Conservation (phyloP, 2,888 invertebrate genomes). For the Panopea generosa region DNA sequence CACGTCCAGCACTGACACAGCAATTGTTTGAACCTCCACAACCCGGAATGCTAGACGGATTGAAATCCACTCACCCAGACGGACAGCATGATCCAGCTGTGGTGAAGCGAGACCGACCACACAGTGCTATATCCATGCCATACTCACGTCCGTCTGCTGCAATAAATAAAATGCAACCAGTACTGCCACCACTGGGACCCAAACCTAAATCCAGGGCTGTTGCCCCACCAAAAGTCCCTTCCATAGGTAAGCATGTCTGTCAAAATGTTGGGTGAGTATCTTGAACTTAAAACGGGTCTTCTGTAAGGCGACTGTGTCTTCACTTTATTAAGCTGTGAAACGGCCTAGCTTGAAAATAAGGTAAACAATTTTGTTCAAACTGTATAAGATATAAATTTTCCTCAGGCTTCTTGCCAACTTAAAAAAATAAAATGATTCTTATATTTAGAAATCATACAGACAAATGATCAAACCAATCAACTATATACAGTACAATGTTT, state of each 20-base stretch:
- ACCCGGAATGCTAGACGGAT: constrained; percentile 61
- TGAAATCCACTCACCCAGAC: constrained; percentile 30
- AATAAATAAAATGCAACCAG: constrained; percentile 81
- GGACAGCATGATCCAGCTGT: constrained; percentile 49
- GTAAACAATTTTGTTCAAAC: no score
- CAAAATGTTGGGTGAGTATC: no score
- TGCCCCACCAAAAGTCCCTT: constrained; percentile 78
- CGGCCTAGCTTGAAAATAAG: no score
- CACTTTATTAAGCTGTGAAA: no score
- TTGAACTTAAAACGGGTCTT: no score
- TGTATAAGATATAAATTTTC: no score
- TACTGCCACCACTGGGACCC: constrained; percentile 81
- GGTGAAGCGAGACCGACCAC: constrained; percentile 64
- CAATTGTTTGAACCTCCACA: constrained; percentile 95
- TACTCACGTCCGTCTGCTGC: constrained; percentile 76
- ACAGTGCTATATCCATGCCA: constrained; percentile 64
- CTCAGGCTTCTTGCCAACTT: no score
- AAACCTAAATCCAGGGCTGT: constrained; percentile 80
- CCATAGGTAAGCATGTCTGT: constrained; percentile 63
- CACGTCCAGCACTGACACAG: constrained; percentile 93
- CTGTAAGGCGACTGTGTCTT: no score
- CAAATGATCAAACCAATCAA: no score
- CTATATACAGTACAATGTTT: no score
- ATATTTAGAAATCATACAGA: no score
- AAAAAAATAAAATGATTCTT: no score